Base-by-base conservation (phyloP, 2,113 vertebrate genomes). In the Galeopterus variegatus region DNA sequence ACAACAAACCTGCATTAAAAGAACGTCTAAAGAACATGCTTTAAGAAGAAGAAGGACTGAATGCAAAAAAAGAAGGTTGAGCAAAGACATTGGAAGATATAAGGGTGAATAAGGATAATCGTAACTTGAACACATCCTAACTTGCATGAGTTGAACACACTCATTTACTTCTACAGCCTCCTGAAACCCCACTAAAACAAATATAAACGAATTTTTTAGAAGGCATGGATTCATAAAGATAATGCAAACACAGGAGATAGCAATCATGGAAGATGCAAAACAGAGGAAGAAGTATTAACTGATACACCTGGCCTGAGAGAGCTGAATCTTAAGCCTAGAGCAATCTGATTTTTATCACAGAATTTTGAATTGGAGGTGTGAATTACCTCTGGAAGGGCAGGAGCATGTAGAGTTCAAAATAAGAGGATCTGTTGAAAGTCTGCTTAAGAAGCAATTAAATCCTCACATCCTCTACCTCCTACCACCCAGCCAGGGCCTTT, bases 371-470 rank as follows among this genome's bases (percentile, higher is more conserved):
- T 90, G 41, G 60, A 95, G 67, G 28, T 26, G 8, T 60, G 48
- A 77, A 54, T 65, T 90, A 52, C 36, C 67, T 93, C 8, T 97
- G 54, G 48, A 95, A 92, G 65, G 10, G 7, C 8, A 88, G 33
- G 41, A 21, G 14, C 56, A 86, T 50, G 21, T n/a, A 36, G 33
- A 70, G 45, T 95, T 65, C 77, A 93, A 92, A 88, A 41, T 65
- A 90, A 93, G 58, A 92, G 23, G 31, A 95, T 79, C 81, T 88
- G 21, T 52, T 92, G 31, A 93, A 81, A 33, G 18, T 88, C 10
- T 92, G 23, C 62, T 90, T 90, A 60, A 93, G 31, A 93, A 95
- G 82, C 56, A 93, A 84, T 69, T 88, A 36, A 86, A 84, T 80
- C 41, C 50, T 89, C 45, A 84, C 15, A 84, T 50, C 5, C 4